These are phyloP conservation scores for Onychomys leucogaster DNA, from an alignment of 2,797 vertebrate genomes.

Conservation along the genomic window DNA sequence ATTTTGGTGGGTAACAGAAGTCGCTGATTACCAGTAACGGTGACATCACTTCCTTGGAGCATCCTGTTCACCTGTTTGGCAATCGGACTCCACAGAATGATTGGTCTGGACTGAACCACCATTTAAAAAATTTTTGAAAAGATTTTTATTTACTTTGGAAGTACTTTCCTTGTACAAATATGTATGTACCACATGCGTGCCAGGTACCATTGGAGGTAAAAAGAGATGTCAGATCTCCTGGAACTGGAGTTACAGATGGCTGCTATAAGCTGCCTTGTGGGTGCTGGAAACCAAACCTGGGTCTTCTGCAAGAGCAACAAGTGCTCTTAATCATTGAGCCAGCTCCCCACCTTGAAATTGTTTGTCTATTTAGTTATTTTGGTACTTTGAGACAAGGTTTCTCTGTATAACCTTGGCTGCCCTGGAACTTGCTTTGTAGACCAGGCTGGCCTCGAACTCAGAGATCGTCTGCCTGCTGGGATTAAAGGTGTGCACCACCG, in stretches of 20 bases:
- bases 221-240: background rate
- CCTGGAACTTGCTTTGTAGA: background rate
- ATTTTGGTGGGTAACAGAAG: background rate
- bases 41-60: background rate
- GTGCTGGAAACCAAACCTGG: background rate
- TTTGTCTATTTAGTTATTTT: background rate
- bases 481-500: background rate
- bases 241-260: background rate
- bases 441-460: background rate
- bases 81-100: background rate
- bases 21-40: background rate
- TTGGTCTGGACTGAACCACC: background rate
- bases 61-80: background rate
- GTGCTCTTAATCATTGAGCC: background rate
- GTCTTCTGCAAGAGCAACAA: background rate
- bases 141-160: background rate
- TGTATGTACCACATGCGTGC: background rate
- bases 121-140: background rate
- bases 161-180: background rate
- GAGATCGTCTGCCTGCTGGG: background rate
- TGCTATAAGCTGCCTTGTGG: background rate
- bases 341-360: background rate
- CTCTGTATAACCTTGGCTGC: no score
- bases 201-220: background rate
- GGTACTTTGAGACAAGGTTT: background rate